Base-by-base conservation (phyloP, 2,888 invertebrate species). In the Synergus itoensis region DNA sequence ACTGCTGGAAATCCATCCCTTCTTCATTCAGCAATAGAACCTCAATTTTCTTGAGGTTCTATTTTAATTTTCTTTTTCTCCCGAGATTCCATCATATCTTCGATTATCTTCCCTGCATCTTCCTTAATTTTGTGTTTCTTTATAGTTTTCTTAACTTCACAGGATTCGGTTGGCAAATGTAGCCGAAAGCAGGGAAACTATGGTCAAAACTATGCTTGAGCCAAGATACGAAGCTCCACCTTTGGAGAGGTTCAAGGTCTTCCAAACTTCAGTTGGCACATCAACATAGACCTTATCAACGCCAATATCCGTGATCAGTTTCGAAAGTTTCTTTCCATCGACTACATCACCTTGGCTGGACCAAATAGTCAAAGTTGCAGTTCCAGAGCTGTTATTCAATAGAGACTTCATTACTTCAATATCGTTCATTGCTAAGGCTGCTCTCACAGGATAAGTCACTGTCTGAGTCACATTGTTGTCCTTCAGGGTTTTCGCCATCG, bases 401-500 rank as follows among this genome's bases (percentile, higher is more conserved):
- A 98, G 93, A 81, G 93, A 93, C 18, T 94, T 91, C 16, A 98
- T 91, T 5, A 94, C 93, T 0, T 93, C 93, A 80, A 93, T 92
- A 85, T 96, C 96, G 87, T 95, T 94, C 0, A 95, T 95, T 0
- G 96, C 96, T 36, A 95, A 92, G 1, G 93, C 95, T 0, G 96
- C 96, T 77, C 96, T 93, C 4, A 96, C 96, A 0, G 98, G 96
- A 88, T 97, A 98, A 0, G 98, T 98, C 77, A 98, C 94, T 60
- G 94, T 93, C 89, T 96, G 95, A n/a, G 93, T 93, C 4, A 95
- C 92, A 16, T 93, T 92, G 79, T 93, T 93, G 53, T 93, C 93
- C 77, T 92, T 93, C 28, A 96, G 93, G 8, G 93, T 92, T 4
- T 94, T 90, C 2, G 95, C 88, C 97, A 98, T 98, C 21, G 93